Percentiles rank a stretch among this genome's conserved stretches.
These are phyloP conservation scores for Alces alces DNA, from an alignment of 2,113 vertebrate species.

Conservation along the genomic window DNA sequence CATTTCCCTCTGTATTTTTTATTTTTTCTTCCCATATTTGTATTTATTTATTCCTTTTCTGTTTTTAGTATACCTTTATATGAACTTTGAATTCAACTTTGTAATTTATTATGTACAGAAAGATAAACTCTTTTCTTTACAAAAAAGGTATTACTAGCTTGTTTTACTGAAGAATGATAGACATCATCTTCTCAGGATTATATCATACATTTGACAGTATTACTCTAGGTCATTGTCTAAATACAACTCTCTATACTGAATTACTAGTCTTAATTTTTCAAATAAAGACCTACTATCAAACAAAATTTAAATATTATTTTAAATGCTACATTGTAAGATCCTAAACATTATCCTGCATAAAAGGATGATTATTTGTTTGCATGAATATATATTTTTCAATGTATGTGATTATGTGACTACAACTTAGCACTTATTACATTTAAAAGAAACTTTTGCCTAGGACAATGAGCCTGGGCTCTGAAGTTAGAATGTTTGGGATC, in stretches of 20 bases:
- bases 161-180: not conserved
- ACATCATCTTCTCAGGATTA: not conserved
- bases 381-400: not conserved
- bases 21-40: not conserved
- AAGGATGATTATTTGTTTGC: not conserved
- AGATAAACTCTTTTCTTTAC: not conserved
- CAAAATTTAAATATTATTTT: not conserved
- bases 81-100: not conserved
- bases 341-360: not conserved
- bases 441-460: not conserved
- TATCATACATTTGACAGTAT: not conserved
- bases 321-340: not conserved
- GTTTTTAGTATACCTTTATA: not conserved
- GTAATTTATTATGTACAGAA: not conserved
- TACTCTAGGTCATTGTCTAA: slow-evolving; percentile 1
- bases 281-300: not conserved
- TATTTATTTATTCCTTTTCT: not conserved
- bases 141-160: not conserved
- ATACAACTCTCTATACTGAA: not conserved
- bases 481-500: not conserved
- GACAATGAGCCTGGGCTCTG: not conserved
- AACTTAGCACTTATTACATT: not conserved
- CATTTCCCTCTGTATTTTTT: not conserved
- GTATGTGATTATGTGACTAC: not conserved
- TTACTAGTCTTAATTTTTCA: not conserved